A percentile compares a stretch with the other conserved stretches of the same genome.
These are phyloP conservation scores for Phenganax stokvisi DNA, from an alignment of 92 coral and sea anemone species.

Conservation along the genomic window DNA sequence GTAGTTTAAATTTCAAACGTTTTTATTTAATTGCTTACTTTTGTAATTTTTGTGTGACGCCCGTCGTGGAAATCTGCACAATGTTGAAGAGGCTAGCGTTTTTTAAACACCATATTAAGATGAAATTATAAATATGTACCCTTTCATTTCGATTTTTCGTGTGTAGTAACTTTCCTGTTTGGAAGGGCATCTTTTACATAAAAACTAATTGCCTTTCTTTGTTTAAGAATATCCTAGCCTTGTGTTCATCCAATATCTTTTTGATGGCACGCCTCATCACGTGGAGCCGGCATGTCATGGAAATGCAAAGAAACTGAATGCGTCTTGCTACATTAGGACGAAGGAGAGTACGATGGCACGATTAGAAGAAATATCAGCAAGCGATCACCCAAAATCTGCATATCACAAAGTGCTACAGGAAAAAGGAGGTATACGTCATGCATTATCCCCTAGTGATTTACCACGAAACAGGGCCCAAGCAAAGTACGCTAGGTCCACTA, in stretches of 20 bases:
- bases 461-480: too few species aligned
- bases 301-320: background rate
- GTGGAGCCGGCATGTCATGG: background rate
- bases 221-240: background rate
- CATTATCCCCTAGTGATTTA: slow-evolving; percentile 40
- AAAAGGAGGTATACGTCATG: slow-evolving; percentile 20
- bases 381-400: background rate
- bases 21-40: too few species aligned
- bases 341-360: background rate
- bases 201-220: background rate
- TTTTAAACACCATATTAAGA: too few species aligned
- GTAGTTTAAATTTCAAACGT: too few species aligned
- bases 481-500: too few species aligned
- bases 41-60: too few species aligned
- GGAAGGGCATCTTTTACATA: too few species aligned
- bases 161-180: too few species aligned
- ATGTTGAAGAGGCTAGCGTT: too few species aligned
- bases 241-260: background rate
- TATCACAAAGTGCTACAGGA: slow-evolving; percentile 3
- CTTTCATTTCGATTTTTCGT: too few species aligned
- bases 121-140: too few species aligned
- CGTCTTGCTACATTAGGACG: background rate
- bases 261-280: background rate
- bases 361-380: background rate
- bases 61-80: too few species aligned